Evolutionary conservation across 2,113 vertebrate species (phyloP).

Genomic region (Apteryx mantelli): DNA sequence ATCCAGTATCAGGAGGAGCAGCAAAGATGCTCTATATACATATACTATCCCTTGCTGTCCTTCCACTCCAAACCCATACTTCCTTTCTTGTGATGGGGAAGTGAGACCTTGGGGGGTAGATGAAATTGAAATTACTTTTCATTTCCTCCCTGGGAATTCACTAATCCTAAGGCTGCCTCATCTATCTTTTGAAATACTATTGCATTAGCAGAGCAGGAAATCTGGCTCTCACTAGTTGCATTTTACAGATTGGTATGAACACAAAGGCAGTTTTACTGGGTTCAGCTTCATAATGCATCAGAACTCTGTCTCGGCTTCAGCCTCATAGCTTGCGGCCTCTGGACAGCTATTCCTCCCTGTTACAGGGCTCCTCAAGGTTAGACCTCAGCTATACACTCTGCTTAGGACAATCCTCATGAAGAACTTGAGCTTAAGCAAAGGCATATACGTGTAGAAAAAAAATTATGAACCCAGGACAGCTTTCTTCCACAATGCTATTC

Average conservation of each 20-base stretch:
- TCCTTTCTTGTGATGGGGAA: neutral
- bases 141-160: neutral
- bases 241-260: neutral
- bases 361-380: neutral
- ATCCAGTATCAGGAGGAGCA: neutral
- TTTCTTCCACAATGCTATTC: neutral
- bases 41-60: accelerated
- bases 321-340: neutral
- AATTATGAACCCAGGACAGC: neutral
- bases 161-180: neutral
- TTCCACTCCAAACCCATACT: neutral
- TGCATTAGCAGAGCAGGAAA: neutral
- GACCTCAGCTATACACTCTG: neutral
- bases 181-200: neutral
- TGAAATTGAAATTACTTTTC: neutral
- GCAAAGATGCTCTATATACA: neutral
- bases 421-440: neutral
- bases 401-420: neutral
- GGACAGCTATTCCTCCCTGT: neutral
- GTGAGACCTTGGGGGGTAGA: accelerated
- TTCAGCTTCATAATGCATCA: neutral
- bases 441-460: neutral
- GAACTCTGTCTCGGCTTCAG: neutral
- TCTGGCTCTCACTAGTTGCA: neutral
- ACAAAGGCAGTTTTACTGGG: neutral